A percentile compares a stretch with the other conserved stretches of the same genome.
Conservation (phyloP, 1,140 invertebrate genomes). For the Antheraea mylitta region DNA sequence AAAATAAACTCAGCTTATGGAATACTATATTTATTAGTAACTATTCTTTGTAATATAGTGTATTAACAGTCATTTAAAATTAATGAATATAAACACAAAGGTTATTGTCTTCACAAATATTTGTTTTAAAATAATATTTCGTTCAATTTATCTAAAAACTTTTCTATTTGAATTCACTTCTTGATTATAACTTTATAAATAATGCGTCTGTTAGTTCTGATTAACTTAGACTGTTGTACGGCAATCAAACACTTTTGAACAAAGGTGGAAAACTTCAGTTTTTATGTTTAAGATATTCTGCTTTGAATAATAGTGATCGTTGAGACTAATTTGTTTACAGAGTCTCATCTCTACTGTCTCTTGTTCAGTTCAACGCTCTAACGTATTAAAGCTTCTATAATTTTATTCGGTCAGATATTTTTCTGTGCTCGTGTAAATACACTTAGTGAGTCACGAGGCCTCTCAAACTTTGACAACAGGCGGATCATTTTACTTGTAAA, state of each 20-base stretch:
- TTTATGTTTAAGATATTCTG: constrained; percentile 18
- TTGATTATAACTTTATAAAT: constrained; percentile 13
- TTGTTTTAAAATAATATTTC: constrained; percentile 16
- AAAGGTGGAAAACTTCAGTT: constrained; percentile 19
- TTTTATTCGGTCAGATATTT: constrained; percentile 33
- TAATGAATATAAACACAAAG: constrained; percentile 1
- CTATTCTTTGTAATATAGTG: neutral
- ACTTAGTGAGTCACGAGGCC: constrained; percentile 37
- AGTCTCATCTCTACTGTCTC: constrained; percentile 11
- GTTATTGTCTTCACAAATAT: constrained; percentile 18
- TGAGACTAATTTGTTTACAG: constrained; percentile 20
- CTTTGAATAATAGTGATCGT: constrained; percentile 20
- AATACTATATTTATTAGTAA: neutral
- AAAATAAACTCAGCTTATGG: neutral
- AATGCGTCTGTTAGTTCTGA: constrained; percentile 5
- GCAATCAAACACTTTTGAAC: neutral
- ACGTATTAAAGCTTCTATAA: constrained; percentile 24
- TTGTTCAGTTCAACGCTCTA: constrained; percentile 24
- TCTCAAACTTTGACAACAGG: constrained; percentile 42
- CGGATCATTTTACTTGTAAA: constrained; percentile 38
- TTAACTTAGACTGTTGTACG: neutral
- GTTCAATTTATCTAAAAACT: constrained; percentile 12
- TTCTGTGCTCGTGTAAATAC: constrained; percentile 37
- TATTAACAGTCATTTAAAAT: no score
- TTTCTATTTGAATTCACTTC: constrained; percentile 7